A percentile compares a stretch with the other conserved stretches of the same genome.
Evolutionary conservation across 1,140 invertebrate species (phyloP).

Genomic region (Andricus grossulariae): DNA sequence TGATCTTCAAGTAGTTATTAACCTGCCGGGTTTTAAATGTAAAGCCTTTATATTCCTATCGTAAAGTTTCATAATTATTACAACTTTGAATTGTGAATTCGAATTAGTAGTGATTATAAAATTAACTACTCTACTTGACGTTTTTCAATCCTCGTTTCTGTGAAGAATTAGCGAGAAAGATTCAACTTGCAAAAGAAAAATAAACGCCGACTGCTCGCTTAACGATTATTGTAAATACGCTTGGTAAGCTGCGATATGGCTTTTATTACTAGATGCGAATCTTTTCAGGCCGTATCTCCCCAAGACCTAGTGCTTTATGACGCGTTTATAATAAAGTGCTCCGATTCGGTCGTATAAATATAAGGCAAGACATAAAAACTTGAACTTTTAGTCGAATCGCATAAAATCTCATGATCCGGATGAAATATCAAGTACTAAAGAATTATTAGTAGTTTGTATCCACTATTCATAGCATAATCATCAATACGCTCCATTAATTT

Average conservation of each 20-base stretch:
- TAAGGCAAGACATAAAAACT: slow-evolving; percentile 19
- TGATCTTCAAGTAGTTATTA: no score
- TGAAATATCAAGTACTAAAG: slow-evolving; percentile 1
- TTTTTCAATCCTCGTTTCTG: no score
- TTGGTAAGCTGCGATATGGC: not conserved
- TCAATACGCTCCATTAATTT: not conserved
- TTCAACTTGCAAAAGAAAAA: not conserved
- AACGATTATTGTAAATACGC: slow-evolving; percentile 9
- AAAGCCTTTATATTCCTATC: no score
- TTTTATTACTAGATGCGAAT: slow-evolving; percentile 23
- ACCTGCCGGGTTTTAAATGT: no score
- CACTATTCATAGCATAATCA: not conserved
- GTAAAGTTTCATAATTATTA: no score
- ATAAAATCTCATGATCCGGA: slow-evolving; percentile 10
- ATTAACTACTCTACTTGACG: no score
- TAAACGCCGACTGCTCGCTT: not conserved
- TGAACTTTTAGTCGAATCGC: not conserved
- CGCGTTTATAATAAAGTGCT: slow-evolving; percentile 21
- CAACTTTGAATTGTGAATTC: no score
- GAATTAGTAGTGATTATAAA: no score
- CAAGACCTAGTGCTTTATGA: slow-evolving; percentile 13
- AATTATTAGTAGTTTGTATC: not conserved
- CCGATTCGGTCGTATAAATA: slow-evolving; percentile 12
- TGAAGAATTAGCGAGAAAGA: no score
- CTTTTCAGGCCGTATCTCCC: slow-evolving; percentile 20